Percentiles rank a stretch among this genome's conserved stretches.
Evolutionary conservation across 2,797 vertebrate genomes (phyloP).

Genomic region (Xyrichtys novacula): DNA sequence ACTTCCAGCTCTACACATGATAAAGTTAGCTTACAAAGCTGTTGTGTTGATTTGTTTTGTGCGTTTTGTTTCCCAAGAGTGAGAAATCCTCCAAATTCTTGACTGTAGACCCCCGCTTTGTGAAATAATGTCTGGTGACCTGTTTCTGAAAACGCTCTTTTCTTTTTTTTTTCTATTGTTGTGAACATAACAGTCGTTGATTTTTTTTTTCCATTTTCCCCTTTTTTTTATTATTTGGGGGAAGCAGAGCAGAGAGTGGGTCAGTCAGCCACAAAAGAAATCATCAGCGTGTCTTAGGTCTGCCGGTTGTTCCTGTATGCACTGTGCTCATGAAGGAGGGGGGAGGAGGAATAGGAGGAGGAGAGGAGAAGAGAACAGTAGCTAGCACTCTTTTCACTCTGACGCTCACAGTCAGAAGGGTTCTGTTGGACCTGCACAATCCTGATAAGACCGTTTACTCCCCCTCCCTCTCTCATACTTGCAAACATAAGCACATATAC

Average conservation of each 20-base stretch:
- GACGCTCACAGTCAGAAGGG: constrained; percentile 48
- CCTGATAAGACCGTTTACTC: constrained; percentile 76
- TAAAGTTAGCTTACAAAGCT: background rate
- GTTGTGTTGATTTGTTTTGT: background rate
- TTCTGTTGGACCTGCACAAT: constrained; percentile 71
- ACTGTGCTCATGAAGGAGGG: constrained; percentile 35
- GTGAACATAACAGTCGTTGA: background rate
- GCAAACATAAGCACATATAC: constrained; percentile 43
- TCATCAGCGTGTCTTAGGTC: constrained; percentile 52
- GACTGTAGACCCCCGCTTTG: constrained; percentile 12
- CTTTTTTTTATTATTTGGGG: constrained; percentile 18
- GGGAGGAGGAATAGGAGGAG: constrained; percentile 16
- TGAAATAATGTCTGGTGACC: constrained; percentile 26
- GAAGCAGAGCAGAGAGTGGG: constrained; percentile 41
- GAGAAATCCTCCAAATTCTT: background rate
- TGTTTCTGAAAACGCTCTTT: constrained; percentile 19
- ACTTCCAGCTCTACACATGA: constrained; percentile 11
- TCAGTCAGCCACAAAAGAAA: constrained; percentile 57
- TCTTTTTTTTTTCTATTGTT: constrained; percentile 5
- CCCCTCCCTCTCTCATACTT: constrained; percentile 39
- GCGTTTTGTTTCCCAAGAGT: background rate
- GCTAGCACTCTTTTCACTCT: constrained; percentile 52
- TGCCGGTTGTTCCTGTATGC: constrained; percentile 37
- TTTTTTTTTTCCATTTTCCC: background rate
- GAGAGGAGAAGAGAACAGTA: constrained; percentile 41